Evolutionary conservation across 2,113 vertebrate species (phyloP), one percentile per base, ranked within the genome.

Genomic region (Lamprologus lemairii): DNA sequence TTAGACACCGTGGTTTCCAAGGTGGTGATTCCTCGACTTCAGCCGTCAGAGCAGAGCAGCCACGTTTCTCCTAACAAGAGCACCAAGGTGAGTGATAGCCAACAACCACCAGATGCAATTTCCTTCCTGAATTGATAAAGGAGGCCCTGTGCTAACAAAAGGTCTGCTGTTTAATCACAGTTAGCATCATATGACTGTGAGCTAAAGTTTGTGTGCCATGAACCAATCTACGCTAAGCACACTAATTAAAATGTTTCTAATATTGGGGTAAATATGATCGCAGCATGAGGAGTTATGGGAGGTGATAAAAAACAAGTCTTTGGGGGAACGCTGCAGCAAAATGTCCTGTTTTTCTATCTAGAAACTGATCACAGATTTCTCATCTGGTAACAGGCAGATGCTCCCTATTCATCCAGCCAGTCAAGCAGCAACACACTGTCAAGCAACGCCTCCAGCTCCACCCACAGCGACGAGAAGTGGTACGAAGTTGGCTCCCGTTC

Each of bases 361-460:
- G 16, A 83, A 80, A 71, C 28, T 71, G 1, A 14, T 68, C 2
- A 9, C 78, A 28, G 23, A 65, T 35, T 31, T 68, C 11, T 89
- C 14, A 2, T 84, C 21, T 73, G 7, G 28, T 55, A 91, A 31
- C 73, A 98, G 98, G 94, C 94, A 7, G 98, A 99, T 28, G 97
- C 97, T 93, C 97, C 97, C 75, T 99, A 99, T 91, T 99, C 98
- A 5, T 99, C 98, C 33, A 98, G 98, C 96, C 98, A 99, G 93
- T 99, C 98, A 33, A 99, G 98, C 96, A 99, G 98, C 96, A 99
- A 98, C 97, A 99, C 98, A 2, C 97, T 98, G 3, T 98, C 98
- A 11, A 99, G 98, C 95, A 99, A 98, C 95, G 98, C 97, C 3
- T 98, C 98, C 2, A 99, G 98, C 23, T 98, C 98, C 1, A 96